Base-by-base conservation (phyloP, 2,113 vertebrate species). In the Acinonyx jubatus region DNA sequence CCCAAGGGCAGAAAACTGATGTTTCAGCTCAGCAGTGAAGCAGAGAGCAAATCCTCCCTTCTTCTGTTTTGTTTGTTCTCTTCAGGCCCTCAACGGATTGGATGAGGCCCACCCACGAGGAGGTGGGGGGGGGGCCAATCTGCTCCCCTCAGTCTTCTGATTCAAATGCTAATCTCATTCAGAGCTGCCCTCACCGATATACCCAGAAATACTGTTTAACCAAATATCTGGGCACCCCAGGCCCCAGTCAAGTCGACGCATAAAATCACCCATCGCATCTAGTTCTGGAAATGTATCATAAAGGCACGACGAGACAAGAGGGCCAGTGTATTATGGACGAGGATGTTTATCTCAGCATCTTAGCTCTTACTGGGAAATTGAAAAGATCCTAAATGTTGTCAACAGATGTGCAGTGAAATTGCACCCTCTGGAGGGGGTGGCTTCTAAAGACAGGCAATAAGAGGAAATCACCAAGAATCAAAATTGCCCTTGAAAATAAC, bases 401-500 rank as follows among this genome's bases (percentile, higher is more conserved):
- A 92, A 96, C 45, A 89, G 66, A 91, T 96, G 96, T 83, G 63
- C 61, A 33, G 79, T 93, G 92, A 91, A 96, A 96, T 79, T 83
- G 86, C 92, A 93, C 89, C 96, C 94, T 96, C 86, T 96, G 89
- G 86, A 96, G 97, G 92, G 94, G 25, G 73, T 79, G 38, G 38
- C 78, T 94, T 95, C 94, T 48, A 95, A 95, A 96, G 73, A 97
- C 74, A 74, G 65, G 91, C 14, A 1, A 25, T 0, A 21, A 79
- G 38, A 92, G 38, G 31, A 96, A 97, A 89, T 82, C 76, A 66
- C 55, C 38, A 14, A 16, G 21, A 89, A 71, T 85, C 57, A 52
- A 91, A 91, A 83, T n/a, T 19, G 6, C 48, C 91, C 63, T 88
- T 45, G 83, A 84, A 90, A 83, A 73, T 61, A 82, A 50, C 4